Evolutionary conservation across 2,113 vertebrate species (phyloP).

Genomic region (Aplodontia rufa): DNA sequence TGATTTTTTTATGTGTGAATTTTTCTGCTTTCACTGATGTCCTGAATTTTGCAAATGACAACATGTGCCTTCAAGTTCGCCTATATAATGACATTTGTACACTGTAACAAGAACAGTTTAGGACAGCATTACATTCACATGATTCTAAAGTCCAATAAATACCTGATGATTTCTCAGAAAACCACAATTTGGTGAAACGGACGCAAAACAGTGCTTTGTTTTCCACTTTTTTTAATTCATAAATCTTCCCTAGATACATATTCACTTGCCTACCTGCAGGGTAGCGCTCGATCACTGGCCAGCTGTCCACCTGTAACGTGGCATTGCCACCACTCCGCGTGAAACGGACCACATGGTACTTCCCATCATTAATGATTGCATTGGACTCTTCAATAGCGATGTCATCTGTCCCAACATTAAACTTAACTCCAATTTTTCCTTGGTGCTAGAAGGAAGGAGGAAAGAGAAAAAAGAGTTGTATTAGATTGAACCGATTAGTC

Average conservation of each 20-base stretch:
- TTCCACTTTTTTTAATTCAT: constrained; percentile 35
- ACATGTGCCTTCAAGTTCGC: constrained; percentile 74
- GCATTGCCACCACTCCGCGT: constrained; percentile 99
- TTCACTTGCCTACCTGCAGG: constrained; percentile 94
- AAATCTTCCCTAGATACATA: constrained; percentile 32
- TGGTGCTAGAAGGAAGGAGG: constrained; percentile 87
- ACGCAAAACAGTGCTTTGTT: constrained; percentile 61
- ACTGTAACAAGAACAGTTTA: constrained; percentile 75
- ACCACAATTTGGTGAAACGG: constrained; percentile 52
- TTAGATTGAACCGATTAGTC: constrained; percentile 54
- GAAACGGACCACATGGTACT: constrained; percentile 99
- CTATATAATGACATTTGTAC: constrained; percentile 81
- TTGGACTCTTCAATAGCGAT: constrained; percentile 98
- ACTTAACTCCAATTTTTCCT: constrained; percentile 97
- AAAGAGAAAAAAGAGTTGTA: constrained; percentile 58
- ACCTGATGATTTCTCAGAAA: constrained; percentile 68
- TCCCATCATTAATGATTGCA: constrained; percentile 99
- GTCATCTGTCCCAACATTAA: constrained; percentile 99
- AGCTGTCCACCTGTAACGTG: constrained; percentile 99
- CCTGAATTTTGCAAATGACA: constrained; percentile 81
- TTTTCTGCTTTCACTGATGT: constrained; percentile 78
- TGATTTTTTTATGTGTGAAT: constrained; percentile 69
- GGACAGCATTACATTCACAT: constrained; percentile 72
- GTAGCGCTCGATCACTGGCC: constrained; percentile 98
- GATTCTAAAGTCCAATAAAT: constrained; percentile 73